These are phyloP conservation scores for Pseudococcus viburni DNA, from an alignment of 2,888 invertebrate genomes.

Conservation along the genomic window DNA sequence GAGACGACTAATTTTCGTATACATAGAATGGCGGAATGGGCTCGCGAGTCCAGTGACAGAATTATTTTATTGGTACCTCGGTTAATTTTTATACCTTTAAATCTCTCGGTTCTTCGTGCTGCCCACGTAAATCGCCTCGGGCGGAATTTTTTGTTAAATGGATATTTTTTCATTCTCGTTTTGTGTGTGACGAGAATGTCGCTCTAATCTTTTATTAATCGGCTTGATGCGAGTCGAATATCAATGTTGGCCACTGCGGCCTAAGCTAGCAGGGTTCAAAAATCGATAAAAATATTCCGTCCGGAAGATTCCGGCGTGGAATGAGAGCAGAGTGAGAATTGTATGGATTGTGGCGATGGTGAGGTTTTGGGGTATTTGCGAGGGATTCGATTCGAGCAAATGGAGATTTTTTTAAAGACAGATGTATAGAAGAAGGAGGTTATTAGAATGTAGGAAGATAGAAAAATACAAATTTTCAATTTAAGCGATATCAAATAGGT, in stretches of 20 bases:
- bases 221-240: slow-evolving; percentile 23
- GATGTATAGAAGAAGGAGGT: too few relatives aligned
- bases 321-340: too few relatives aligned
- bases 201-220: slow-evolving; percentile 42
- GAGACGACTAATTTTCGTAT: slow-evolving; percentile 5
- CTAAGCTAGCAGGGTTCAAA: slow-evolving; percentile 8
- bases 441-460: too few relatives aligned
- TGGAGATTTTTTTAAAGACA: too few relatives aligned
- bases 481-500: too few relatives aligned
- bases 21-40: too few relatives aligned
- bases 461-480: too few relatives aligned
- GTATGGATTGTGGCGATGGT: too few relatives aligned
- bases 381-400: too few relatives aligned
- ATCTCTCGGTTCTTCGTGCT: not conserved
- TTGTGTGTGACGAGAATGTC: slow-evolving; percentile 32
- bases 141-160: slow-evolving; percentile 21
- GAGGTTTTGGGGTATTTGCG: too few relatives aligned
- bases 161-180: not conserved
- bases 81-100: slow-evolving; percentile 26
- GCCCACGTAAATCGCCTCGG: not conserved
- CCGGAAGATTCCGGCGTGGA: too few relatives aligned
- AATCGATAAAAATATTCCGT: slow-evolving; percentile 44
- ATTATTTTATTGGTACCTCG: not conserved
- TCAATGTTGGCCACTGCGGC: not conserved
- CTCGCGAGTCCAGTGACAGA: not conserved